Percentiles rank a stretch among this genome's conserved stretches.
Evolutionary conservation across 2,888 invertebrate species (phyloP).

Genomic region (Choreutis nemorana): DNA sequence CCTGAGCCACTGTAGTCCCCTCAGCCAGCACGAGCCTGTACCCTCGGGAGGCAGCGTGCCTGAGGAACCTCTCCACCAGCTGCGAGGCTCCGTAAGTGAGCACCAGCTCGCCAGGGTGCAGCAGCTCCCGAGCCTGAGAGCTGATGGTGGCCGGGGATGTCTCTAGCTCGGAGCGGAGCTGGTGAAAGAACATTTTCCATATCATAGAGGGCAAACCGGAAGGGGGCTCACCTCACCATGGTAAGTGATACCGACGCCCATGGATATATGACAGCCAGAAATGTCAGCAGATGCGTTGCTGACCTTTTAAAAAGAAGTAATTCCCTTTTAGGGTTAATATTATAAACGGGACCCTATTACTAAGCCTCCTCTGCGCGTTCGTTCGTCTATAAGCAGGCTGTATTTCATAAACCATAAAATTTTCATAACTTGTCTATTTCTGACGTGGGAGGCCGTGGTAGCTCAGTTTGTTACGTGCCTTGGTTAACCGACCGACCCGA

Average conservation of each 20-base stretch:
- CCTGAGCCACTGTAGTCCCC: conserved; percentile 57
- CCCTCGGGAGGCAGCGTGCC: conserved; percentile 73
- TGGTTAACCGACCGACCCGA: no score
- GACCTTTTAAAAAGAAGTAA: no score
- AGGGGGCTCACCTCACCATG: conserved; percentile 18
- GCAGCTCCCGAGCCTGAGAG: conserved; percentile 85
- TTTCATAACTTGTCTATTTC: no score
- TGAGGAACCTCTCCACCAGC: conserved; percentile 86
- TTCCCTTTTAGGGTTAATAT: neutral
- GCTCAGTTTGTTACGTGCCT: no score
- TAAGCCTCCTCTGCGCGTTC: no score
- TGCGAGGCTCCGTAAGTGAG: conserved; percentile 82
- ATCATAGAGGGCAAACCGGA: no score
- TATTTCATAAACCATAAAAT: no score
- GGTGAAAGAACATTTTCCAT: conserved; percentile 7
- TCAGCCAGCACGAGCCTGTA: conserved; percentile 91
- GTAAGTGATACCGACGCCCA: no score
- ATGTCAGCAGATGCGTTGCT: no score
- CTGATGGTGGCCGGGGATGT: conserved; percentile 79
- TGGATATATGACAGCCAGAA: neutral
- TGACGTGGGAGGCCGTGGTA: no score
- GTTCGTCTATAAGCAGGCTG: no score
- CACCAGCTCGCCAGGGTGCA: conserved; percentile 91
- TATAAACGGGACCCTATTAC: no score
- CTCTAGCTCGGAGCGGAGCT: conserved; percentile 43